Evolutionary conservation across 1,140 invertebrate genomes (phyloP).

Genomic region (Pollicipes pollicipes): DNA sequence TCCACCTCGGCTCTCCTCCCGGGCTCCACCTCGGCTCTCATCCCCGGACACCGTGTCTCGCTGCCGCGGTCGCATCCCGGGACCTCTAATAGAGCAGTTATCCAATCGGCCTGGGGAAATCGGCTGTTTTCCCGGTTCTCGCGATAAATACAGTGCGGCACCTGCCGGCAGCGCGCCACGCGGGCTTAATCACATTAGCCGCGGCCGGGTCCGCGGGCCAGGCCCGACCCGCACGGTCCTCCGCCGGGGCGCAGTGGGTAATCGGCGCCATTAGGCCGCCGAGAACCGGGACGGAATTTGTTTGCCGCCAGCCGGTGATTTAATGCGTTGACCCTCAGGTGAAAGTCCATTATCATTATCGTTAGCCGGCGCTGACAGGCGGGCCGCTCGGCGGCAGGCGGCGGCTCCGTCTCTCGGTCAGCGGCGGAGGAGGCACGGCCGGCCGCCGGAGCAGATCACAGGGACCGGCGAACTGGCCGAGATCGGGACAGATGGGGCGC

Average conservation of each 20-base stretch:
- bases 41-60: neutral
- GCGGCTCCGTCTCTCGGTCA: no score
- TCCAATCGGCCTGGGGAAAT: neutral
- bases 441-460: no score
- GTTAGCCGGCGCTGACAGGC: neutral
- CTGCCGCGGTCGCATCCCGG: no score
- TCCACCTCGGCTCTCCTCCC: no score
- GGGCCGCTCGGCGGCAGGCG: no score
- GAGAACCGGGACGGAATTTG: neutral
- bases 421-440: no score
- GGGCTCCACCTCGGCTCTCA: no score
- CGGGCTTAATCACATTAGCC: neutral
- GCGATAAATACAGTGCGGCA: neutral
- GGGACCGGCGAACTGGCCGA: no score
- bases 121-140: neutral
- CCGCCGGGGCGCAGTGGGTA: neutral
- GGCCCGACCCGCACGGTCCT: no score
- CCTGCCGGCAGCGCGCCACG: no score
- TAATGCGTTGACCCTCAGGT: neutral
- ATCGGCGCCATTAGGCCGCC: neutral
- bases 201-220: neutral
- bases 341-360: constrained; percentile 2
- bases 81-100: neutral
- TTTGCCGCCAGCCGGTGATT: neutral
- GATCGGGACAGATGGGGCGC: no score